phyloP scores from a whole-genome alignment of 2,888 invertebrate species.

The Pandemis heparana region DNA sequence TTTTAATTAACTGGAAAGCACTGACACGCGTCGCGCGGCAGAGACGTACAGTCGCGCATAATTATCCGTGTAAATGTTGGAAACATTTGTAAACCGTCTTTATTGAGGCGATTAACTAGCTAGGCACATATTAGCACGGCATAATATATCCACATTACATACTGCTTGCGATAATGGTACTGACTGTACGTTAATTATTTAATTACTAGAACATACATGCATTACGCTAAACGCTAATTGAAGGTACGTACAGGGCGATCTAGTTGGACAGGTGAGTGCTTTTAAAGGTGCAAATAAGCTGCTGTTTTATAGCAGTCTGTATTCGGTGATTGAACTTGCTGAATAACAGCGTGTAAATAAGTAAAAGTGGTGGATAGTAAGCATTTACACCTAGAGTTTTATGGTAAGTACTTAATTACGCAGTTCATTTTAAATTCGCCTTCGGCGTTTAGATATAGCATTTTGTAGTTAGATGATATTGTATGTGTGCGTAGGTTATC shows the following conservation, averaged over 20 bases:
- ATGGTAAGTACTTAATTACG: too few relatives aligned
- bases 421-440: too few relatives aligned
- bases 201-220: neutral
- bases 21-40: conserved; percentile 25
- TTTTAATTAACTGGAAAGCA: conserved; percentile 49
- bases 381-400: too few relatives aligned
- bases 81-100: neutral
- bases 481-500: too few relatives aligned
- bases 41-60: neutral
- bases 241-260: neutral
- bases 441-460: too few relatives aligned
- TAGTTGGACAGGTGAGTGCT: neutral
- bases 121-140: neutral
- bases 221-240: conserved; percentile 9
- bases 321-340: neutral
- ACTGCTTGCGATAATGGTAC: neutral
- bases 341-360: neutral
- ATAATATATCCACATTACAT: neutral
- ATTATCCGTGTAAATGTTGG: neutral
- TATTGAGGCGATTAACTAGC: conserved; percentile 6
- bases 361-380: too few relatives aligned
- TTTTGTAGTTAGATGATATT: too few relatives aligned
- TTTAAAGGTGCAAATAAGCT: neutral
- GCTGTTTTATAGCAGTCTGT: neutral
- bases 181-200: conserved; percentile 15